Percentiles rank a stretch among this genome's conserved stretches.
Evolutionary conservation across 2,797 vertebrate genomes (phyloP).

Genomic region (Novumbra hubbsi): DNA sequence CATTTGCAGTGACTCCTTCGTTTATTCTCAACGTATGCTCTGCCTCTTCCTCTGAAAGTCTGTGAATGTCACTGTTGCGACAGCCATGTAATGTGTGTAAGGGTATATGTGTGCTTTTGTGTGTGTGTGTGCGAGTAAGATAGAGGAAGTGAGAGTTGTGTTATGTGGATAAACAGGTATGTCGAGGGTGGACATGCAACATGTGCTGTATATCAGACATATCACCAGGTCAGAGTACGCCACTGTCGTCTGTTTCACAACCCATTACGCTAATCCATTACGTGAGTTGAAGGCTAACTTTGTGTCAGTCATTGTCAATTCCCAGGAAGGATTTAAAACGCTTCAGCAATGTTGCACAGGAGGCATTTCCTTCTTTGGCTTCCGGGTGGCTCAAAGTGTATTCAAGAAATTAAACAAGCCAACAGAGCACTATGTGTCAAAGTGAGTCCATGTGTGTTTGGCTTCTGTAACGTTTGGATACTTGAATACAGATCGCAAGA

Average conservation of each 20-base stretch:
- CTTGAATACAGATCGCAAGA: neutral
- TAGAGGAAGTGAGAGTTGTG: conserved; percentile 12
- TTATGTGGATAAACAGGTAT: neutral
- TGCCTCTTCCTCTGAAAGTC: neutral
- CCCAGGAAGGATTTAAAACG: too few species aligned
- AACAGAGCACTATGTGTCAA: neutral
- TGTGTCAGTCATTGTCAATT: too few species aligned
- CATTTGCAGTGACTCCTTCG: neutral
- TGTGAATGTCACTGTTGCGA: too few species aligned
- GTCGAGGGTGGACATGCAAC: neutral
- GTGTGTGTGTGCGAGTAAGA: conserved; percentile 9
- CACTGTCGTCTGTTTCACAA: neutral
- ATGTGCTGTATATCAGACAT: neutral
- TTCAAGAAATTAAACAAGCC: neutral
- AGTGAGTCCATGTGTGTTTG: neutral
- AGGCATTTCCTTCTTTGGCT: too few species aligned
- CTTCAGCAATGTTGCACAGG: too few species aligned
- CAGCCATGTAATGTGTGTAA: too few species aligned
- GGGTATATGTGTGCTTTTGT: too few species aligned
- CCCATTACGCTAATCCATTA: too few species aligned
- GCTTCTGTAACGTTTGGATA: neutral
- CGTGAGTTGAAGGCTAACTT: too few species aligned
- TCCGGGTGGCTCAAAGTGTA: neutral
- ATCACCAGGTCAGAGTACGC: neutral
- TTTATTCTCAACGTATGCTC: neutral